Base-by-base conservation (phyloP, 2,888 invertebrate species). In the Elegia similella region DNA sequence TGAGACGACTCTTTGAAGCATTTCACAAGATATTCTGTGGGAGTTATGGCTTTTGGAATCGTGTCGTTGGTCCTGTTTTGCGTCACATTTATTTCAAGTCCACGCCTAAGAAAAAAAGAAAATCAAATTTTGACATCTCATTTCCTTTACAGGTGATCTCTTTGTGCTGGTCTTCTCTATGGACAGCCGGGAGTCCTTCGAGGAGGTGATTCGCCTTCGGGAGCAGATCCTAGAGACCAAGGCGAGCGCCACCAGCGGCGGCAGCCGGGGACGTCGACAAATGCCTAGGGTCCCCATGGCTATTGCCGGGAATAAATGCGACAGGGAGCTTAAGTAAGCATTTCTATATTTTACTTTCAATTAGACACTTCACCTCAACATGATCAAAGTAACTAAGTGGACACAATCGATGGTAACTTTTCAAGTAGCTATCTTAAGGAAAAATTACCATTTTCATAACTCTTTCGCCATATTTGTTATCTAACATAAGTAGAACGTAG, bases 201-300 rank as follows among this genome's bases (percentile, higher is more conserved):
- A 96, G 73, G 96, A 96, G 83, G 96, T 96, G 54, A 94, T 96
- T 65, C 93, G 96, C 52, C 92, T 97, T 59, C 91, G 96, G 48
- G 96, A 96, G 72, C 95, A 96, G 88, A 96, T 96, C 77, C 86
- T 96, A 71, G 96, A 96, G 86, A 95, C 96, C n/a, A 96, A 96
- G 84, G 93, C 95, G 71, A 94, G 94, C 70, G 95, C 95, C 2
- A 92, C 93, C n/a, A 93, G 94, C 55, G 93, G 93, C 52, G 88
- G 92, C 62, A 92, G 93, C 54, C 83, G 93, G 8, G 87, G 89
- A 0, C 92, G 94, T 76, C 92, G 95, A 71, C 93, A 93, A 74
- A 88, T 93, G 57, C 94, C 95, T 23, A 92, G 95, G 75, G 95
- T 96, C 50, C 97, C 97, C 43, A 97, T 97, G 95, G 95, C 97